phyloP scores from a whole-genome alignment of 2,797 vertebrate species.

The Chlorospingus semifuscus region DNA sequence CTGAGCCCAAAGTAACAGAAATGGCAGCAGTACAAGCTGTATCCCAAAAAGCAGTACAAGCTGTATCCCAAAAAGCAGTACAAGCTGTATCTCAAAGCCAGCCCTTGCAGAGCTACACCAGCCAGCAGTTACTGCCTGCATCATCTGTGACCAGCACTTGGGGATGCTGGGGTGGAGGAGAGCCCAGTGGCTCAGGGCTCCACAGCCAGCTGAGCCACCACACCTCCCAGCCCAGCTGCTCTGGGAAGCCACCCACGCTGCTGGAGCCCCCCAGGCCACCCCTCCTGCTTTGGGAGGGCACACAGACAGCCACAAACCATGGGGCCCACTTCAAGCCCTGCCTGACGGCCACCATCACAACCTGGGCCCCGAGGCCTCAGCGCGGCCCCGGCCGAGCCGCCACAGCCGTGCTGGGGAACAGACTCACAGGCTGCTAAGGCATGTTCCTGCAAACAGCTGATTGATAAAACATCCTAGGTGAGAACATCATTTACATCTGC shows the following conservation, averaged over 20 bases:
- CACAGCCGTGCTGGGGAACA: background rate
- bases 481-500: background rate
- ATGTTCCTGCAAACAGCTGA: background rate
- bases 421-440: background rate
- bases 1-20: background rate
- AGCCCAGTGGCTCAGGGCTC: background rate
- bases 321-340: background rate
- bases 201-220: rapidly evolving
- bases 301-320: rapidly evolving
- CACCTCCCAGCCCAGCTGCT: background rate
- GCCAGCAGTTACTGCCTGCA: background rate
- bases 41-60: background rate
- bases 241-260: background rate
- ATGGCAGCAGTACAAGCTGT: rapidly evolving
- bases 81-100: too few relatives aligned
- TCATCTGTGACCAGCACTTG: background rate
- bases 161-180: rapidly evolving
- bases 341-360: rapidly evolving
- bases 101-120: background rate
- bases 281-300: background rate
- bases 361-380: rapidly evolving
- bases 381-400: rapidly evolving
- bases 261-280: background rate
- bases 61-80: too few relatives aligned
- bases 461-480: background rate